Evolutionary conservation across 2,113 vertebrate species (phyloP).

Genomic region (Microtus pennsylvanicus): DNA sequence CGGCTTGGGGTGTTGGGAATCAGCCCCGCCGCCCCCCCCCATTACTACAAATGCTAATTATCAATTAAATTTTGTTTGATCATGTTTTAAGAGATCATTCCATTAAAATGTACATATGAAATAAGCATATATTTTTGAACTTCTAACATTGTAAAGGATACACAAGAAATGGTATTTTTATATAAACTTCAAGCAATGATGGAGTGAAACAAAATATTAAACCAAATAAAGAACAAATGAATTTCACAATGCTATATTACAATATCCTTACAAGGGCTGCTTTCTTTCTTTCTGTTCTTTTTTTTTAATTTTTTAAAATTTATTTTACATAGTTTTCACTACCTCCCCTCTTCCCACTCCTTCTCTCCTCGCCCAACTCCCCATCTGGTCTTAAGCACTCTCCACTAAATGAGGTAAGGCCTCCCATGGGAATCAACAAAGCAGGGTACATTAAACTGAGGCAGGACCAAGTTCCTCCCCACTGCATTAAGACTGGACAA

Average conservation of each 20-base stretch:
- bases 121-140: background rate
- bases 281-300: background rate
- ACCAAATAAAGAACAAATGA: background rate
- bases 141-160: background rate
- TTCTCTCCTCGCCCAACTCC: too few relatives aligned
- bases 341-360: too few relatives aligned
- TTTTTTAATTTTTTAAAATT: background rate
- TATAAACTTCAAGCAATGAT: background rate
- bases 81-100: background rate
- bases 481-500: too few relatives aligned
- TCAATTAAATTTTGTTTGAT: slow-evolving; percentile 30
- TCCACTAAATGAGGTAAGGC: too few relatives aligned
- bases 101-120: slow-evolving; percentile 17
- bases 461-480: too few relatives aligned
- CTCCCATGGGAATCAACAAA: too few relatives aligned
- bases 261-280: background rate
- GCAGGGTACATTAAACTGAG: too few relatives aligned
- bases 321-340: too few relatives aligned
- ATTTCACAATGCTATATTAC: background rate
- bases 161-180: background rate
- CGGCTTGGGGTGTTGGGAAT: too few relatives aligned
- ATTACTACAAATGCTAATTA: too few relatives aligned
- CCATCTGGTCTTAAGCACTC: too few relatives aligned
- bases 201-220: background rate
- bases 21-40: too few relatives aligned